A percentile compares a stretch with the other conserved stretches of the same genome.
These are phyloP conservation scores for Anthophora plumipes DNA, from an alignment of 2,888 invertebrate genomes.

Conservation along the genomic window DNA sequence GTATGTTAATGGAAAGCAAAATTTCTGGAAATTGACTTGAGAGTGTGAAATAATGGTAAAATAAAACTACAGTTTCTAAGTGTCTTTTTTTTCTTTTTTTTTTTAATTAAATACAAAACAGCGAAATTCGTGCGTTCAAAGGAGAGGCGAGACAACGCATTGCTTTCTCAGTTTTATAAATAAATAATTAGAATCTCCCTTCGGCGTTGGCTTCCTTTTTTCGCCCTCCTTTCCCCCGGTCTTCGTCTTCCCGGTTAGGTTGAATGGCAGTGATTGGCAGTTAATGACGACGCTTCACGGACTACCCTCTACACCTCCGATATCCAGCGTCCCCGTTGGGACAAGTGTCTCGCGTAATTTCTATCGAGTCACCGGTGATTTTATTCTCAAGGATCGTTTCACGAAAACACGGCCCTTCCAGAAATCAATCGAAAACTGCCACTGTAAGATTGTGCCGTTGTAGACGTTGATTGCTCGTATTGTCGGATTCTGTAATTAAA, in stretches of 20 bases:
- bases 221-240: slow-evolving; percentile 40
- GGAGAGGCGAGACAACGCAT: slow-evolving; percentile 30
- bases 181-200: slow-evolving; percentile 75
- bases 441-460: slow-evolving; percentile 22
- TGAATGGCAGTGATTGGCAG: slow-evolving; percentile 82
- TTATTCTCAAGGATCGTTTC: slow-evolving; percentile 68
- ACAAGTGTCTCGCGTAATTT: slow-evolving; percentile 69
- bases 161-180: slow-evolving; percentile 59
- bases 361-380: slow-evolving; percentile 67
- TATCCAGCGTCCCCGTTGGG: slow-evolving; percentile 57
- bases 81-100: not conserved
- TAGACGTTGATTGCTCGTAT: slow-evolving; percentile 40
- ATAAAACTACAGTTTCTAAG: no score
- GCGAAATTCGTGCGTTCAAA: not conserved
- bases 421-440: slow-evolving; percentile 41
- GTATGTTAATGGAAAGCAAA: no score
- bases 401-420: slow-evolving; percentile 45
- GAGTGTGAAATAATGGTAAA: no score
- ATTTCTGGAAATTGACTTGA: no score
- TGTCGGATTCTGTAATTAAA: slow-evolving; percentile 11
- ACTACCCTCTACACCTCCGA: slow-evolving; percentile 67
- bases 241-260: slow-evolving; percentile 58
- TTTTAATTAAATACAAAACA: no score
- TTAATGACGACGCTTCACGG: slow-evolving; percentile 79
- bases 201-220: slow-evolving; percentile 54